Evolutionary conservation across 2,113 vertebrate genomes (phyloP).

Genomic region (Sapayoa aenigma): DNA sequence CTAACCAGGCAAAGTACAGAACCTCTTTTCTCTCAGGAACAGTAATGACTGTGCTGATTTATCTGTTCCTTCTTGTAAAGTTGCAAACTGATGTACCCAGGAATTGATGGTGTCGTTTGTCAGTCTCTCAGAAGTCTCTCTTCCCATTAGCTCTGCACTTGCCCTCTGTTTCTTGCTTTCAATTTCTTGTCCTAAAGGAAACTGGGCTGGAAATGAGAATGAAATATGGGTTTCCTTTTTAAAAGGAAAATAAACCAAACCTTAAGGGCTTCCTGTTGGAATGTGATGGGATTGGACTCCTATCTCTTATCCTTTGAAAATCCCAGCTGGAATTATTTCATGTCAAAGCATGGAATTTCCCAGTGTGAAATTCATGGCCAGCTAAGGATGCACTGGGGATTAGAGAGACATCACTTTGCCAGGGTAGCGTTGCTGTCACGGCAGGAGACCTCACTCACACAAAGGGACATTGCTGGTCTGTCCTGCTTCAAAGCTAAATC

Average conservation of each 20-base stretch:
- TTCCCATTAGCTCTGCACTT: neutral
- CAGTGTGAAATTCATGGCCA: constrained; percentile 48
- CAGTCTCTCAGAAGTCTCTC: neutral
- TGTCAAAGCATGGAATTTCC: constrained; percentile 57
- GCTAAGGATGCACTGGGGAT: constrained; percentile 37
- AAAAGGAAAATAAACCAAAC: constrained; percentile 34
- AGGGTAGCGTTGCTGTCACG: constrained; percentile 10
- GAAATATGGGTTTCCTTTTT: constrained; percentile 2
- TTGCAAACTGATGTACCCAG: neutral
- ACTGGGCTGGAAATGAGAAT: neutral
- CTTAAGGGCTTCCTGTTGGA: constrained; percentile 37
- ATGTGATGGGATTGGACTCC: constrained; percentile 7
- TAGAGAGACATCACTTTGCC: constrained; percentile 43
- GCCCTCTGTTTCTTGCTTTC: neutral
- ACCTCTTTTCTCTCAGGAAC: neutral
- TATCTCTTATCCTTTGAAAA: constrained; percentile 43
- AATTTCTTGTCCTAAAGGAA: neutral
- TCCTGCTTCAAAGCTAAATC: constrained; percentile 55
- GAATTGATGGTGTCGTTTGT: neutral
- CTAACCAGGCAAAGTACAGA: neutral
- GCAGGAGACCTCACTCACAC: neutral
- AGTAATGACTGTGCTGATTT: neutral
- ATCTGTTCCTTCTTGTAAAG: neutral
- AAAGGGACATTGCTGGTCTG: constrained; percentile 31
- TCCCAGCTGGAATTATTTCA: constrained; percentile 58